A percentile compares a stretch with the other conserved stretches of the same genome.
Conservation (phyloP, 2,888 invertebrate species). For the Orthonevra nobilis region DNA sequence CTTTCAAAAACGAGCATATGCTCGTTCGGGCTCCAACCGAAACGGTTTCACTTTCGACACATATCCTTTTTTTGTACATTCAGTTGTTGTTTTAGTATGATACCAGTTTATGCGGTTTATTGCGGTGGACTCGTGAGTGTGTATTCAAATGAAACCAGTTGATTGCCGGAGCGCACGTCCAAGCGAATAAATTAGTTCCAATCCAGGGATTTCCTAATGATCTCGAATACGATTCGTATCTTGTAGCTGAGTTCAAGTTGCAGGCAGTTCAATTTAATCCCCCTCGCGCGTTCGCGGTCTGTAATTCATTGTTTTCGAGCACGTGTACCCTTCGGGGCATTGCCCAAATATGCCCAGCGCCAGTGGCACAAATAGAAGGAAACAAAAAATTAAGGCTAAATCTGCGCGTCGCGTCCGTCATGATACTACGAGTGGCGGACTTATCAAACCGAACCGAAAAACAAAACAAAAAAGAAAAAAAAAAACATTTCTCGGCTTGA, state of each 20-base stretch:
- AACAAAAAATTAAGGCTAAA: slow-evolving; percentile 17
- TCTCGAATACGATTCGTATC: slow-evolving; percentile 69
- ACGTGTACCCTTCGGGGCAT: slow-evolving; percentile 59
- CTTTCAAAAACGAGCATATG: slow-evolving; percentile 37
- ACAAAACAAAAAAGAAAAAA: too few relatives aligned
- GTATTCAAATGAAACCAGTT: slow-evolving; percentile 70
- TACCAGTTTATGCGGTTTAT: slow-evolving; percentile 10
- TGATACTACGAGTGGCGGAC: slow-evolving; percentile 12
- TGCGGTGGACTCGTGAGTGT: slow-evolving; percentile 24
- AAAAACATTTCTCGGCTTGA: slow-evolving; percentile 30
- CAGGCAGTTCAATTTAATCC: slow-evolving; percentile 64
- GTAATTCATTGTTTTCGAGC: slow-evolving; percentile 64
- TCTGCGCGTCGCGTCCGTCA: slow-evolving; percentile 64
- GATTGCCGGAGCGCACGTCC: slow-evolving; percentile 68
- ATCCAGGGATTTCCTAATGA: slow-evolving; percentile 72
- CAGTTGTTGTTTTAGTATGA: neutral
- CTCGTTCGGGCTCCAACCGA: slow-evolving; percentile 45
- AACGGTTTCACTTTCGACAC: slow-evolving; percentile 50
- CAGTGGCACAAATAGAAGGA: slow-evolving; percentile 1
- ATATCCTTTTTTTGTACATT: slow-evolving; percentile 25
- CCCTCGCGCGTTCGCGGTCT: slow-evolving; percentile 61
- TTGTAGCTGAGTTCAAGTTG: slow-evolving; percentile 57
- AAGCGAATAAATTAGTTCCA: slow-evolving; percentile 74
- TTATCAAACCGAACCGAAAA: slow-evolving; percentile 52
- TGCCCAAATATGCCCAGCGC: slow-evolving; percentile 42